Evolutionary conservation across 92 coral and sea anemone species (phyloP), one percentile per base, ranked within the genome.

Genomic region (Pocillopora meandrina): DNA sequence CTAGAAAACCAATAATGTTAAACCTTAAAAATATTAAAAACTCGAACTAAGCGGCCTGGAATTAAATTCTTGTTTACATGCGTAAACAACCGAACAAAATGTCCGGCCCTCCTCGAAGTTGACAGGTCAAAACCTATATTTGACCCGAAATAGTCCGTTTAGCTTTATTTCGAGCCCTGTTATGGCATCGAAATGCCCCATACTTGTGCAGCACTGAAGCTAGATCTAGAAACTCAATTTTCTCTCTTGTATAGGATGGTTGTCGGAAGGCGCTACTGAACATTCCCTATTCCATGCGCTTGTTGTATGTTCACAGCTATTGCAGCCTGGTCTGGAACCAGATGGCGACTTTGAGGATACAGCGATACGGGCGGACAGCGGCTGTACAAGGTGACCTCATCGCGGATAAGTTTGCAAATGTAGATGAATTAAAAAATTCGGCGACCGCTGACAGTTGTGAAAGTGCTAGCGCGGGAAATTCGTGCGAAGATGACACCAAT

Each of bases 291-390:
- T 74, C 93, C 47, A 82, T 90, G 93, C 98, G 98, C 36, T 84
- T 94, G 36, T 65, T 94, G 76, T 94, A 89, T 75, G 84, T 88
- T 56, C 98, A 94, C 71, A 94, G 98, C 72, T 92, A 89, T 82
- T 90, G 91, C 68, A 94, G 98, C 60, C 91, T 94, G 3, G 47
- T 92, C 26, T 94, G 98, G 98, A 94, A 94, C 76, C 82, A 85
- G 79, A 85, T 84, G 92, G 92, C 98, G 9, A 84, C 98, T 17
- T 74, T 76, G 71, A 81, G 95, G 33, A 88, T 94, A 61, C 82
- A 78, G 31, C 84, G 61, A 61, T 66, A 87, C 80, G 87, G 85
- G 12, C 60, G 76, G 58, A 55, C 77, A 77, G 86, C 67, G 21
- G 87, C 87, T 64, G 85, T 70, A 8, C 85, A 79, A 64, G 98